phyloP scores from a whole-genome alignment of 2,797 vertebrate genomes.

The Sebastes wilsoni region DNA sequence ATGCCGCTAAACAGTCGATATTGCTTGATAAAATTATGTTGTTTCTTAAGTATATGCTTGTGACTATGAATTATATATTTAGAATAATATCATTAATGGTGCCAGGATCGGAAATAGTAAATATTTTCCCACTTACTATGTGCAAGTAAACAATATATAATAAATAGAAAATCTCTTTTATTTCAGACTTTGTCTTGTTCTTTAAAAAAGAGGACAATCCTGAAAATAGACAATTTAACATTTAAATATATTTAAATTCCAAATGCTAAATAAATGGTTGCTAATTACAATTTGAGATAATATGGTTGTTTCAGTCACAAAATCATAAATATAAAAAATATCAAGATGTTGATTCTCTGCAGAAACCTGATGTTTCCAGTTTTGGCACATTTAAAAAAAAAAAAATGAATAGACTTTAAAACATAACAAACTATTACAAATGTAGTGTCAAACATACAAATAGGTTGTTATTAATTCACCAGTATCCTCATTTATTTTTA shows the following conservation, averaged over 20 bases:
- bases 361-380: conserved; percentile 5
- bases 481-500: not conserved
- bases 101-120: not conserved
- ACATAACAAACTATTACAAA: not conserved
- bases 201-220: conserved; percentile 25
- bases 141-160: conserved; percentile 23
- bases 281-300: not conserved
- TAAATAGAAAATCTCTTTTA: conserved; percentile 58
- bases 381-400: not conserved
- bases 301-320: conserved; percentile 1
- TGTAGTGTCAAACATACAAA: not conserved
- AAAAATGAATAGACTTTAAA: not conserved
- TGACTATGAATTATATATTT: not conserved
- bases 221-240: conserved; percentile 17
- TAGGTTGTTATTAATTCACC: not conserved
- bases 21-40: not conserved
- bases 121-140: not conserved
- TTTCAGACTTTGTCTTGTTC: conserved; percentile 36
- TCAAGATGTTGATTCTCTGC: not conserved
- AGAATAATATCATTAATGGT: not conserved
- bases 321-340: not conserved
- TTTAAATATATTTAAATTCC: conserved; percentile 15
- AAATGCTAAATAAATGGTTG: conserved; percentile 16
- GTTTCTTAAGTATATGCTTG: not conserved
- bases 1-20: not conserved